Evolutionary conservation across 2,113 vertebrate species (phyloP).

Genomic region (Rhabdornis inornatus): DNA sequence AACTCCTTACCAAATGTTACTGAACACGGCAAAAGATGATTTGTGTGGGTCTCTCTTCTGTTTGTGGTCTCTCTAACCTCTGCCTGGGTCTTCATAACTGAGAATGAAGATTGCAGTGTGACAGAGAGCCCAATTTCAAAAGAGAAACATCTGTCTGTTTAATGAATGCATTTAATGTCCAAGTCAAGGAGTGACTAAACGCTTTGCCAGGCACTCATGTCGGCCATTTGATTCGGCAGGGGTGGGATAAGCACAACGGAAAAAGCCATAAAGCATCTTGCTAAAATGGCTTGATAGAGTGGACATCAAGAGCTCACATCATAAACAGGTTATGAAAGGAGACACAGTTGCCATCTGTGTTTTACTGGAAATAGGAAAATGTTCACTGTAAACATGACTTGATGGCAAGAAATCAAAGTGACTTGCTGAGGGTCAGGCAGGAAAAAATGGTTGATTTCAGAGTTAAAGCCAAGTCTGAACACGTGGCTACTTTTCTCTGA

Average conservation of each 20-base stretch:
- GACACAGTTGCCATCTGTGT: background rate
- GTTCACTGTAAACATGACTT: background rate
- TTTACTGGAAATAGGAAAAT: background rate
- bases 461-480: background rate
- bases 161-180: background rate
- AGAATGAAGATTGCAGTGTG: background rate
- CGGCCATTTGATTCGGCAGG: background rate
- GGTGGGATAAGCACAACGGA: background rate
- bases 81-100: background rate
- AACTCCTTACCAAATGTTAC: background rate
- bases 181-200: rapidly evolving
- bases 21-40: background rate
- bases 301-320: background rate
- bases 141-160: background rate
- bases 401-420: background rate
- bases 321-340: background rate
- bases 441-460: background rate
- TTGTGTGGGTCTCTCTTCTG: background rate
- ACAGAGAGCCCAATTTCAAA: background rate
- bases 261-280: background rate
- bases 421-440: background rate
- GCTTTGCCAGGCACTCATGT: background rate
- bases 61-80: constrained; percentile 1
- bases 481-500: background rate
- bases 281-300: background rate